phyloP scores from a whole-genome alignment of 2,113 vertebrate genomes.

The Macrotis lagotis region DNA sequence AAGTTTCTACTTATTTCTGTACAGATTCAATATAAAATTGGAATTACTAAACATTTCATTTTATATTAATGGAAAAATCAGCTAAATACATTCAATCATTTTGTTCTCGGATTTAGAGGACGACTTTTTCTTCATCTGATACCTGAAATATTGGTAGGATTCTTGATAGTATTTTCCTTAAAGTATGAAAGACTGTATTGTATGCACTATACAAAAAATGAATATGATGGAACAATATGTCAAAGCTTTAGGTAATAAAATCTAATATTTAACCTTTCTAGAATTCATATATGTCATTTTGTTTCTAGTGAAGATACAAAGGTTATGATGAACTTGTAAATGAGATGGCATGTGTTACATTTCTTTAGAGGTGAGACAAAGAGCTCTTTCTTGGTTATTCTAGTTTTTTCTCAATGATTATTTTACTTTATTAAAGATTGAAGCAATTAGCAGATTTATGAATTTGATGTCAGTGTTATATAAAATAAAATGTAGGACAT shows the following conservation, averaged over 20 bases:
- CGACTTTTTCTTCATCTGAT: too few relatives aligned
- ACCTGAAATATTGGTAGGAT: background rate
- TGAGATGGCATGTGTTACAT: background rate
- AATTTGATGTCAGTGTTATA: background rate
- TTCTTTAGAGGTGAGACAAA: conserved; percentile 4
- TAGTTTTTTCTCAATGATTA: conserved; percentile 33
- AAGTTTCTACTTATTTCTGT: conserved; percentile 1
- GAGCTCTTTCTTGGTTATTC: conserved; percentile 5
- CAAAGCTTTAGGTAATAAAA: background rate
- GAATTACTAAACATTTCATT: background rate
- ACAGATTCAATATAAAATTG: background rate
- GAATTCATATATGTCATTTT: background rate
- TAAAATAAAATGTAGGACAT: conserved; percentile 11
- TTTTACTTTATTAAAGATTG: conserved; percentile 35
- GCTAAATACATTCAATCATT: background rate
- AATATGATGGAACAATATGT: background rate
- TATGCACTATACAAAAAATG: background rate
- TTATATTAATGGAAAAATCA: background rate
- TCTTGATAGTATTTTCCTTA: background rate
- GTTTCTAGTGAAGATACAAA: background rate
- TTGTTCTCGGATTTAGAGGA: background rate
- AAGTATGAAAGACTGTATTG: background rate
- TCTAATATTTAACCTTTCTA: background rate
- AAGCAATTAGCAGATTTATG: background rate
- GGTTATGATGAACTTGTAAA: background rate